Base-by-base conservation (phyloP, 2,888 invertebrate genomes). In the Lepas anatifera region DNA sequence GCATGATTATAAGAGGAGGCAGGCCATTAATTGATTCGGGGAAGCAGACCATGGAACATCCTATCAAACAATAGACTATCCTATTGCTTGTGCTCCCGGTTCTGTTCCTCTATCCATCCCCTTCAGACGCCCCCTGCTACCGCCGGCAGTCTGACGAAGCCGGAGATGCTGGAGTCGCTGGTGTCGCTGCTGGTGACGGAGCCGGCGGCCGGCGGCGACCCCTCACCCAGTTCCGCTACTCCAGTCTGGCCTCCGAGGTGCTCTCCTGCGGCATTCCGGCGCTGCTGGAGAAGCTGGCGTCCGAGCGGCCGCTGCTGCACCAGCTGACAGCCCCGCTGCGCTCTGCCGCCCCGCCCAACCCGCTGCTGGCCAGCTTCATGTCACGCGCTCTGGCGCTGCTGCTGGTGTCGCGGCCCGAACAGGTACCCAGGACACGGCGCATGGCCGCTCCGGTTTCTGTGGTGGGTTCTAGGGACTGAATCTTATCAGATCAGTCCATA, bases 301-400 rank as follows among this genome's bases (percentile, higher is more conserved):
- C 87, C 73, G 89, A 93, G 78, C 85, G 87, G 75, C 83, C 84
- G 67, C 86, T 92, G 77, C 85, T 97, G 81, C 86, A 88, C 77
- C 88, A 90, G 77, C 85, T 97, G 72, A 95, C 92, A 81, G 87
- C 88, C 78, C 97, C 95, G 84, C 85, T 96, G 77, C 90, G 92
- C 80, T 85, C 85, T 74, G 89, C 92, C 75, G 88, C 90, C 76
- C 91, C 92, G 46, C 84, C 97, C 71, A 97, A 97, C 82, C 95
- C 96, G 69, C 84, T 97, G 75, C 84, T 96, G 78, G 94, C 96
- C 69, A 95, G 95, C 74, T 97, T 94, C 84, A 95, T 95, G 83
- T 94, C 93, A 82, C 94, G 94, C 85, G 93, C 93, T 74, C 87
- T 97, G 81, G 90, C 91, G 78, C 89, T 92, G 82, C 85, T 97